Evolutionary conservation across 2,113 vertebrate genomes (phyloP), one percentile per base, ranked within the genome.

Genomic region (Oreotrochilus melanogaster): DNA sequence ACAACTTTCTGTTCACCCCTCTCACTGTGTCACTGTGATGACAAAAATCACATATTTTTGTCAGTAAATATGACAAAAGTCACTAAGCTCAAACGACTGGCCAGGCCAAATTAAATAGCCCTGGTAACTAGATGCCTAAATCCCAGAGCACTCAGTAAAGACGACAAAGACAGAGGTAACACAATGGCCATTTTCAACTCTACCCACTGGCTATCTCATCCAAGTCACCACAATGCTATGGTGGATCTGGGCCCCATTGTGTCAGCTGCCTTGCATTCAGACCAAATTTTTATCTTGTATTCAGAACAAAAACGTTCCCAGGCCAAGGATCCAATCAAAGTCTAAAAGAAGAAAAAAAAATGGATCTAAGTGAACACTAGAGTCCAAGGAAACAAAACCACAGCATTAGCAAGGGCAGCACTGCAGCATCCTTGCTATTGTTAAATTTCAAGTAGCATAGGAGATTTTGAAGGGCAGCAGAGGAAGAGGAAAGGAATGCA

Each of bases 1-100:
- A 93, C 91, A 89, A 11, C 95, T 89, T 96, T 96, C 88, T 97
- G 86, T 94, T 95, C 92, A 19, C 30, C 30, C 18, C 54, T 42
- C 3, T 66, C 58, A 66, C 88, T 31, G n/a, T n/a, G n/a, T n/a
- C n/a, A n/a, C n/a, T n/a, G n/a, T n/a, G n/a, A n/a, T n/a, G n/a
- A n/a, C n/a, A n/a, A n/a, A n/a, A n/a, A n/a, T n/a, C n/a, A n/a
- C n/a, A n/a, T n/a, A n/a, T n/a, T n/a, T n/a, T n/a, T n/a, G 83
- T 78, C 60, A 56, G 12, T 62, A 72, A 94, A 62, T 64, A 72
- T 79, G 33, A 73, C 9, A 72, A 67, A 47, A 84, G 27, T 87
- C 31, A 15, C 27, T 9, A 35, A 93, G 35, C 66, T 69, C n/a
- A 19, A 25, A 53, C 42, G 16, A 5, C 66, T 43, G 53, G 14